These are phyloP conservation scores for Grammomys dolichurus DNA, from an alignment of 2,113 vertebrate genomes.

Conservation along the genomic window DNA sequence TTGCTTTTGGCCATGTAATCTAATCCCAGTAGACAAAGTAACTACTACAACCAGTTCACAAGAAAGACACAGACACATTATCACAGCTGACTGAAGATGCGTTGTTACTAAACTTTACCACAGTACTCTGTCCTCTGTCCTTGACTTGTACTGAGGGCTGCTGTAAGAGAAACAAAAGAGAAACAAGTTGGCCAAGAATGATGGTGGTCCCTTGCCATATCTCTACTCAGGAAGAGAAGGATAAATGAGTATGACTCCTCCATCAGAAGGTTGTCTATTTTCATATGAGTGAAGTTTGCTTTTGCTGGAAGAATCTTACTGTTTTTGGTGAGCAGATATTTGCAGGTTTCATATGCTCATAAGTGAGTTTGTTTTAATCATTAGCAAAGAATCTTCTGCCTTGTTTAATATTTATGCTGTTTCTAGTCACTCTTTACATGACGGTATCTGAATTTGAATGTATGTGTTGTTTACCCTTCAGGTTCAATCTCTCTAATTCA, in stretches of 20 bases:
- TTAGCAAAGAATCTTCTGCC: background rate
- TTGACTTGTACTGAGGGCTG: background rate
- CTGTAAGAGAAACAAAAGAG: background rate
- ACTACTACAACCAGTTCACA: background rate
- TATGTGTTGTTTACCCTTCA: background rate
- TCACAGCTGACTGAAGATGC: background rate
- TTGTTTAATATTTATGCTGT: background rate
- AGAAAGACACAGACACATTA: background rate
- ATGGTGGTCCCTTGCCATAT: no score
- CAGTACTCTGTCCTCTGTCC: background rate
- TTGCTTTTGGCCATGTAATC: background rate
- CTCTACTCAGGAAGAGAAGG: background rate
- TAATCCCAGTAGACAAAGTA: background rate
- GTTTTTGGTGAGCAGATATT: background rate
- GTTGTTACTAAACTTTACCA: background rate
- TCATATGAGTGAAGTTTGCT: background rate
- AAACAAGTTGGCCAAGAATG: background rate
- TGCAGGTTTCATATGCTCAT: background rate
- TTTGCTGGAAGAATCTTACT: background rate
- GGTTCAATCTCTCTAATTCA: conserved; percentile 1
- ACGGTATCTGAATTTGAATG: background rate
- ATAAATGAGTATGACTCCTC: background rate
- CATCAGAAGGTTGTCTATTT: background rate
- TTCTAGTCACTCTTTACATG: background rate
- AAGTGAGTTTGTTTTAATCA: background rate